Percentiles rank a stretch among this genome's conserved stretches.
Evolutionary conservation across 2,797 vertebrate genomes (phyloP).

Genomic region (Cyprinodon diabolis): DNA sequence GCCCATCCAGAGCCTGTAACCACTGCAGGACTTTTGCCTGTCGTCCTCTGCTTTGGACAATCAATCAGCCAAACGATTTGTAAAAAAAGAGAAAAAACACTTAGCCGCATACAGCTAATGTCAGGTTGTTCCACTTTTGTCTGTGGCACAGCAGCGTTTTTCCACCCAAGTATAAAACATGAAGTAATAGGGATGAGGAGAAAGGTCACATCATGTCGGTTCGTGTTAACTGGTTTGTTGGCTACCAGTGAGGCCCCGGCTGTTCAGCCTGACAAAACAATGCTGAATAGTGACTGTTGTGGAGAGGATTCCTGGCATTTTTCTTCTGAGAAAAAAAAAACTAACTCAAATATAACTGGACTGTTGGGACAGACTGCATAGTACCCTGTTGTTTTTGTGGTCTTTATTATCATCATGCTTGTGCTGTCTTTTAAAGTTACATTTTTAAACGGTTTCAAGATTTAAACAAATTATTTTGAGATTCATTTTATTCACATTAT

Average conservation of each 20-base stretch:
- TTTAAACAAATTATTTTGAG: not conserved
- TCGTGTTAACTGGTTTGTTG: slow-evolving; percentile 36
- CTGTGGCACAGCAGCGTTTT: slow-evolving; percentile 22
- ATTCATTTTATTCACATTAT: not conserved
- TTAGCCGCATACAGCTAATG: slow-evolving; percentile 7
- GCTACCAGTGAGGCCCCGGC: slow-evolving; percentile 23
- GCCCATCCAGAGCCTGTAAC: slow-evolving; percentile 16
- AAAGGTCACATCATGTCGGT: slow-evolving; percentile 48
- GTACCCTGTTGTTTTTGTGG: not conserved
- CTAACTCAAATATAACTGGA: slow-evolving; percentile 8
- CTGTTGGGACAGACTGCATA: not conserved
- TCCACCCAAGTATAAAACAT: slow-evolving; percentile 38
- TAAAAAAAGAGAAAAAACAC: not conserved
- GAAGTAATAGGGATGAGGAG: slow-evolving; percentile 39
- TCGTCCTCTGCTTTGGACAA: slow-evolving; percentile 21
- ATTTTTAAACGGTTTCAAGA: not conserved
- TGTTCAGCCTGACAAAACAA: slow-evolving; percentile 36
- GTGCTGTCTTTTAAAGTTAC: not conserved
- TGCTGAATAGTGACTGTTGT: slow-evolving; percentile 21
- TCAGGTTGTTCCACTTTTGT: slow-evolving; percentile 26
- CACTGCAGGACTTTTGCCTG: slow-evolving; percentile 24
- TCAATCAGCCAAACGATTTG: slow-evolving; percentile 26
- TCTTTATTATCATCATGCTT: not conserved
- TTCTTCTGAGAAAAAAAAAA: slow-evolving; percentile 16
- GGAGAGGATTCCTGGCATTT: slow-evolving; percentile 21